Evolutionary conservation across 2,888 invertebrate genomes (phyloP), one percentile per base, ranked within the genome.

Genomic region (Torymus tubicola): DNA sequence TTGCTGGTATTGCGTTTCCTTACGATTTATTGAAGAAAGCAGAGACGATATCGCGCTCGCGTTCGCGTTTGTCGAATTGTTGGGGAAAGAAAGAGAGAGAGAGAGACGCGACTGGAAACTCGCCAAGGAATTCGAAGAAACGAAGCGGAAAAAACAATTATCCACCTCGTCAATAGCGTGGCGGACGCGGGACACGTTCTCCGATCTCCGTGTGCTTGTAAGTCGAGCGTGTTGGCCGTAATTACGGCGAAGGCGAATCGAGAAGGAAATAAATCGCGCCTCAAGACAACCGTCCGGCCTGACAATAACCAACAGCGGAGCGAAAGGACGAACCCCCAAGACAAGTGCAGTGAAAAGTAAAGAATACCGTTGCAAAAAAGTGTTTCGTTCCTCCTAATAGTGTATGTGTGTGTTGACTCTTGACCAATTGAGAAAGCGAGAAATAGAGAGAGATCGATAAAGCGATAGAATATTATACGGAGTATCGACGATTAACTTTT

Each of bases 31-130:
- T 77, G 73, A 65, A 63, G 76, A 69, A 0, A 31, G 31, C 31
- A 8, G 31, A 31, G 31, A 68, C 76, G 67, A 76, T 75, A 75
- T 69, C 71, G 60, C 57, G 67, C 55, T 60, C 61, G 75, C 69
- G 50, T 69, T 65, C 67, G 64, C 57, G 67, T 61, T 60, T 63
- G 75, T 73, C 50, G 78, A 69, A 76, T 75, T 58, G 61, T 64
- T 52, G 68, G 13, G 24, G 18, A 57, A 60, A 79, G 31, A 31
- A 31, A 31, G 31, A 31, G 31, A 31, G 31, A 31, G 2, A 31
- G n/a, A n/a, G n/a, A n/a, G n/a, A n/a, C 31, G 31, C 75, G 79
- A 69, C 78, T 81, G 79, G 81, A 81, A 76, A 52, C 73, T 70
- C 70, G 81, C 79, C 83, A 83, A 73, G 53, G 18, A 67, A 76